Conservation (phyloP, 2,888 invertebrate species). For the Ischnura elegans region DNA sequence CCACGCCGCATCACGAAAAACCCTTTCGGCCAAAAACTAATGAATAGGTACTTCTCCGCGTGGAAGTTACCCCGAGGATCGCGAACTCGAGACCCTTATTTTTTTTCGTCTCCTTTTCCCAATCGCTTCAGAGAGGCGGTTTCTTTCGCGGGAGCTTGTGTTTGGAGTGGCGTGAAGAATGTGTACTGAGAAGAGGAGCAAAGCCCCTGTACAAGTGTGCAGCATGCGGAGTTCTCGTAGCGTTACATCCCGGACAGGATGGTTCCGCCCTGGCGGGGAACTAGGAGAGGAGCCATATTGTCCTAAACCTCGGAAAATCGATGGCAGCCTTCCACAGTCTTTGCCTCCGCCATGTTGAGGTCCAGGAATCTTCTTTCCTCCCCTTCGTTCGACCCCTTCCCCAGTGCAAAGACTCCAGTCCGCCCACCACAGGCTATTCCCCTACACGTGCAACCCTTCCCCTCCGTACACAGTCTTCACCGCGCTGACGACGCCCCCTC, state of each 20-base stretch:
- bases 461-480: neutral
- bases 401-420: neutral
- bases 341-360: slow-evolving; percentile 64
- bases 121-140: neutral
- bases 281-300: slow-evolving; percentile 57
- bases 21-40: neutral
- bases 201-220: neutral
- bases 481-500: neutral
- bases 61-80: neutral
- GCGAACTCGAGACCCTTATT: neutral
- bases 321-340: slow-evolving; percentile 49
- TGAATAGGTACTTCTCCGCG: neutral
- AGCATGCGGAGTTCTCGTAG: neutral
- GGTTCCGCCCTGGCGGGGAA: too few species aligned
- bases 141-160: neutral
- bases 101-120: neutral
- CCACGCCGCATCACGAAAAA: neutral
- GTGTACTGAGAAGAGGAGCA: too few species aligned
- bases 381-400: neutral
- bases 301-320: slow-evolving; percentile 66
- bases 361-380: slow-evolving; percentile 61
- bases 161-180: neutral
- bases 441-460: neutral
- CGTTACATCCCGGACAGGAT: neutral
- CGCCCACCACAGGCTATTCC: neutral